Conservation (phyloP, 2,888 invertebrate genomes). For the Parapristionchus giblindavisi region DNA sequence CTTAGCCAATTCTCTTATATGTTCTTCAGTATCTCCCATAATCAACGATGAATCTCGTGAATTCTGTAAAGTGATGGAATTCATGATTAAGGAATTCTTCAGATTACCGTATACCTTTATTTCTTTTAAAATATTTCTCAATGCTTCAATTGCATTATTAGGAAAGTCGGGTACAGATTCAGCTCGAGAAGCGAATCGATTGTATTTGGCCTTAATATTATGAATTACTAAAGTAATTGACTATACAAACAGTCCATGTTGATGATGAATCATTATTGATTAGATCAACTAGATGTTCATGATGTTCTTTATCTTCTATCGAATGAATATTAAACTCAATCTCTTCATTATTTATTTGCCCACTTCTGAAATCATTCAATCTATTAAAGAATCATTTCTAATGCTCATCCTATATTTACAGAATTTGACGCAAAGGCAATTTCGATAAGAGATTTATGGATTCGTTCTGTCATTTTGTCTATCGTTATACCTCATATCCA, state of each 20-base stretch:
- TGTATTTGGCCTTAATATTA: constrained; percentile 44
- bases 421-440: too few species aligned
- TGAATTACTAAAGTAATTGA: not conserved
- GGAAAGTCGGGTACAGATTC: constrained; percentile 46
- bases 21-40: constrained; percentile 39
- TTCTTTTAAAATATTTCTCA: constrained; percentile 25
- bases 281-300: constrained; percentile 29
- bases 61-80: not conserved
- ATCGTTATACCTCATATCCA: too few species aligned
- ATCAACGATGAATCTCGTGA: not conserved
- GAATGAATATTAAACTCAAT: constrained; percentile 24
- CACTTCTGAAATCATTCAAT: constrained; percentile 31
- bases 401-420: too few species aligned
- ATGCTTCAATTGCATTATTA: constrained; percentile 13
- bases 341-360: not conserved
- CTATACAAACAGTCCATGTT: not conserved
- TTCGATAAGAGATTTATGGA: too few species aligned
- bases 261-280: constrained; percentile 1
- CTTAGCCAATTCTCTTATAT: constrained; percentile 39
- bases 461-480: too few species aligned
- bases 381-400: not conserved
- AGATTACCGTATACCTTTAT: not conserved
- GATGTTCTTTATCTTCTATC: constrained; percentile 37
- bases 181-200: constrained; percentile 48
- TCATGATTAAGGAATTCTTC: not conserved